These are phyloP conservation scores for Channallabes apus DNA, from an alignment of 2,797 vertebrate species.

Conservation along the genomic window DNA sequence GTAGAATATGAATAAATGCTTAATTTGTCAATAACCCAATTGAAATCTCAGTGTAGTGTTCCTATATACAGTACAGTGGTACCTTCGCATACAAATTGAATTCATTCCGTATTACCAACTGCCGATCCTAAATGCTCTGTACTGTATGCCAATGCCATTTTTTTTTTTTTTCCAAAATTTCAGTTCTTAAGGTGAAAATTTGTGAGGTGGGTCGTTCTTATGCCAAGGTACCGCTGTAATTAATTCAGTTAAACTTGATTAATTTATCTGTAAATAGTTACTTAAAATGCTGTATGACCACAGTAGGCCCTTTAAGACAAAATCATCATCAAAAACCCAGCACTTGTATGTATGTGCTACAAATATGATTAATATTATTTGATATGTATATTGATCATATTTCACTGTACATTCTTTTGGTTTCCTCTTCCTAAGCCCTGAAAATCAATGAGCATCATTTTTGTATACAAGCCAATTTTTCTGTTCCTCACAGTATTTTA, in stretches of 20 bases:
- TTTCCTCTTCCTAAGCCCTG: slow-evolving; percentile 10
- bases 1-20: neutral
- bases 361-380: slow-evolving; percentile 28
- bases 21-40: neutral
- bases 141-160: no score
- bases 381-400: slow-evolving; percentile 18
- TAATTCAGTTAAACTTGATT: neutral
- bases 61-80: no score
- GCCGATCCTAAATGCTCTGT: no score
- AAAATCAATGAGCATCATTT: neutral
- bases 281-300: neutral
- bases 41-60: neutral
- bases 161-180: no score
- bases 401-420: slow-evolving; percentile 1
- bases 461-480: slow-evolving; percentile 12
- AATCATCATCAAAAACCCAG: slow-evolving; percentile 50
- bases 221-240: neutral
- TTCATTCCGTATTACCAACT: no score
- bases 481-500: slow-evolving; percentile 30
- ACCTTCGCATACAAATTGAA: no score
- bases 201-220: no score
- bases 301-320: slow-evolving; percentile 54
- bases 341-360: slow-evolving; percentile 57
- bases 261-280: neutral
- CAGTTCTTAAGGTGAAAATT: no score